These are phyloP conservation scores for Adelognathus sp. DNA, from an alignment of 2,888 invertebrate genomes.

Conservation along the genomic window DNA sequence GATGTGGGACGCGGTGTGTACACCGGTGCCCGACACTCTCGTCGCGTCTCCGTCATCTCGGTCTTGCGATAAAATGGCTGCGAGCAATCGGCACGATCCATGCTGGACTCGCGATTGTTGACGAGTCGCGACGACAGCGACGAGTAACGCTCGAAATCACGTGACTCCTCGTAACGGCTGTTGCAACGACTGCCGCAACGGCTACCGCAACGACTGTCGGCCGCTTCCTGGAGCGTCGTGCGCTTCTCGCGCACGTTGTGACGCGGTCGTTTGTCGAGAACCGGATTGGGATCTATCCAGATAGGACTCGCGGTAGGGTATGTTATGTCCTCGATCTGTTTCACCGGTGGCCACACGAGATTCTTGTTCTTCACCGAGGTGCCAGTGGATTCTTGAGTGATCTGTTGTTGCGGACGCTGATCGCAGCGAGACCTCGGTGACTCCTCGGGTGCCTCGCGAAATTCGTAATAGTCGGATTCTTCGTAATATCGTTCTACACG, in stretches of 20 bases:
- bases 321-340: conserved; percentile 76
- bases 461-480: conserved; percentile 68
- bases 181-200: conserved; percentile 52
- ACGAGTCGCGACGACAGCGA: conserved; percentile 40
- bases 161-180: conserved; percentile 47
- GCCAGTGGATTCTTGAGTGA: background rate
- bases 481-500: conserved; percentile 59
- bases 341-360: conserved; percentile 76
- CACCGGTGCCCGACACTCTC: conserved; percentile 61
- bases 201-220: conserved; percentile 54
- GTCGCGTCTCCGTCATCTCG: conserved; percentile 68
- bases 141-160: conserved; percentile 51
- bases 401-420: background rate
- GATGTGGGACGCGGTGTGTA: conserved; percentile 72
- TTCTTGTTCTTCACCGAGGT: conserved; percentile 71
- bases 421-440: background rate
- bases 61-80: conserved; percentile 74
- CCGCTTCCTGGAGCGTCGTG: conserved; percentile 68
- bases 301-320: conserved; percentile 79
- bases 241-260: conserved; percentile 73
- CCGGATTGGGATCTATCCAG: conserved; percentile 78
- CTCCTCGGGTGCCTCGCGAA: conserved; percentile 50
- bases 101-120: conserved; percentile 56
- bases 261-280: conserved; percentile 67
- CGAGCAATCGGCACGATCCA: conserved; percentile 76